Evolutionary conservation across 2,888 invertebrate species (phyloP), one percentile per base, ranked within the genome.

Genomic region (Helobdella robusta): DNA sequence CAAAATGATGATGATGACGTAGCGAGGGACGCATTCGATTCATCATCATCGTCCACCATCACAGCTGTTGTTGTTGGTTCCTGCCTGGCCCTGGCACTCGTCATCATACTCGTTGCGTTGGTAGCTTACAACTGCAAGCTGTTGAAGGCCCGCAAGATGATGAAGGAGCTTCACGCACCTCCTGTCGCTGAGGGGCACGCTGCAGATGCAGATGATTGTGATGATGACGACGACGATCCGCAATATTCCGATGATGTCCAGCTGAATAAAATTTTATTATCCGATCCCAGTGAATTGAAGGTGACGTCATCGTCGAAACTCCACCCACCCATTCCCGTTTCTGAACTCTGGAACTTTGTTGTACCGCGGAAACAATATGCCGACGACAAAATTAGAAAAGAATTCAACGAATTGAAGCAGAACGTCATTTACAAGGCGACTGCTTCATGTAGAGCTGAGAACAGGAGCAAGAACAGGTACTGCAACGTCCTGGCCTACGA

Each of bases 401-500:
- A 78, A 68, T 78, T 75, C 64, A 56, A 56, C 15, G 56, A 76
- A 32, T 72, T 78, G 30, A 77, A 77, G 20, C 74, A 75, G 46
- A 76, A 77, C 11, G 70, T 77, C 5, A 77, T 73, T 20, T 74
- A 74, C 15, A 72, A 72, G 50, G 75, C 75, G 66, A 76, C 76
- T 34, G 73, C 75, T 11, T 78, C 78, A 0, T 73, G 74, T 66
- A 74, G 73, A 69, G 70, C 72, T 23, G 77, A 76, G 68, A 78
- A 78, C 68, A 78, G 76, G 71, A 65, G 68, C 25, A 78, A 77
- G 70, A 78, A 78, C 70, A 69, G 78, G 70, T 78, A 78, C 69
- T 77, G 76, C 59, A 78, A 78, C 71, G 78, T 78, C 36, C 74
- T 78, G 36, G 77, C 78, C 50, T 78, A 78, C 78, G 72, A 74